Evolutionary conservation across 2,797 vertebrate genomes (phyloP), one percentile per base, ranked within the genome.

Genomic region (Poecilia velifera): DNA sequence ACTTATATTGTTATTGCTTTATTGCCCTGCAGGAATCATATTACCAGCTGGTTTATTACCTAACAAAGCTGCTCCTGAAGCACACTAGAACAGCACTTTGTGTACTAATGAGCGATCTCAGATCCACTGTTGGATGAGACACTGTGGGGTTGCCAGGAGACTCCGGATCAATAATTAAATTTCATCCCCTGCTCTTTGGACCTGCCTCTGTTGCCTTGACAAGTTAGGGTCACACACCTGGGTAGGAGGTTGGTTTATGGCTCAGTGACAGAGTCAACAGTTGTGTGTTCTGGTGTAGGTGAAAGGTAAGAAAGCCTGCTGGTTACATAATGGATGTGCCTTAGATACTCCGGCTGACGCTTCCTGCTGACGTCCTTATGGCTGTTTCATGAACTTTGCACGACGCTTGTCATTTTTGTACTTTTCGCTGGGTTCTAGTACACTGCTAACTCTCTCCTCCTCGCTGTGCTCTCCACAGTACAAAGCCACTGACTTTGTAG

Each of bases 401-500:
- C 28, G 4, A 3, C 59, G 16, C n/a, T 77, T 41, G 47, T 18
- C 34, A 34, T 6, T 53, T 64, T 76, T 4, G 41, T 75, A 10
- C 2, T 0, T n/a, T 77, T 73, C 3, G 36, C 13, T 49, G 20
- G 20, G 13, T 20, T 78, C 28, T 74, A 74, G 73, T 39, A 31
- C 1, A 25, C 51, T 59, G 13, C 18, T 74, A 71, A 85, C n/a
- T 10, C 4, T 6, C n/a, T 43, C 55, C 74, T 36, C 72, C 57
- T 80, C 46, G 4, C 18, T 68, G 5, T 78, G 8, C 12, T 74
- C 31, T 47, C 70, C 39, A 62, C 93, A 99, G 98, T 99, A 99
- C 94, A 98, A 97, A 95, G 98, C 98, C 87, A 99, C 98, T 45
- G 98, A 99, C 94, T 99, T 99, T 83, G 97, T 99, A 74, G 97